Conservation (phyloP, 2,113 vertebrate species). For the Greenwoodochromis staneri region DNA sequence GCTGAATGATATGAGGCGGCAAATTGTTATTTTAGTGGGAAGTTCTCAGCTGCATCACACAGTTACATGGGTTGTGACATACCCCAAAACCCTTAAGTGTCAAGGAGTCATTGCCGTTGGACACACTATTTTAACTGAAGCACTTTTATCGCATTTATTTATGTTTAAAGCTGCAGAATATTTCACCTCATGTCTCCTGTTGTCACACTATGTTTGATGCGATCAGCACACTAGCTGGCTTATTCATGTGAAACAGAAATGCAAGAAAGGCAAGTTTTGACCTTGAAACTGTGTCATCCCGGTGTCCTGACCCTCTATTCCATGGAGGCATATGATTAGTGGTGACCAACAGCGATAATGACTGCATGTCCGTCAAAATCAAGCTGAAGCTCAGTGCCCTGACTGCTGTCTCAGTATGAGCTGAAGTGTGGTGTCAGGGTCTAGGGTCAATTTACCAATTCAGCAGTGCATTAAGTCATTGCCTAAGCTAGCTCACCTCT, state of each 20-base stretch:
- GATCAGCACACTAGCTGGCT: not conserved
- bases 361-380: conserved; percentile 64
- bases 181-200: not conserved
- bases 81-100: not conserved
- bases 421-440: conserved; percentile 60
- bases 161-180: not conserved
- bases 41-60: not conserved
- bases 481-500: conserved; percentile 37
- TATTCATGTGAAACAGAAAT: conserved; percentile 19
- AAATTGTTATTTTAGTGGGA: not conserved
- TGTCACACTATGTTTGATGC: not conserved
- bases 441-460: conserved; percentile 56
- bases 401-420: conserved; percentile 54
- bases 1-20: not conserved
- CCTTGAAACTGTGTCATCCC: conserved; percentile 45
- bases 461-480: conserved; percentile 62
- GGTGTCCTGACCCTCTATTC: conserved; percentile 41
- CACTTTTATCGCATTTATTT: not conserved
- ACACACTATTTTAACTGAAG: not conserved
- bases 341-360: conserved; percentile 54
- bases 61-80: not conserved
- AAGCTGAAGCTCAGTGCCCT: conserved; percentile 40
- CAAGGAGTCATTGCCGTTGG: not conserved
- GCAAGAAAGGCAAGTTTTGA: conserved; percentile 12
- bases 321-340: conserved; percentile 36